Base-by-base conservation (phyloP, 2,888 invertebrate genomes). In the Meiosimyza platycephala region DNA sequence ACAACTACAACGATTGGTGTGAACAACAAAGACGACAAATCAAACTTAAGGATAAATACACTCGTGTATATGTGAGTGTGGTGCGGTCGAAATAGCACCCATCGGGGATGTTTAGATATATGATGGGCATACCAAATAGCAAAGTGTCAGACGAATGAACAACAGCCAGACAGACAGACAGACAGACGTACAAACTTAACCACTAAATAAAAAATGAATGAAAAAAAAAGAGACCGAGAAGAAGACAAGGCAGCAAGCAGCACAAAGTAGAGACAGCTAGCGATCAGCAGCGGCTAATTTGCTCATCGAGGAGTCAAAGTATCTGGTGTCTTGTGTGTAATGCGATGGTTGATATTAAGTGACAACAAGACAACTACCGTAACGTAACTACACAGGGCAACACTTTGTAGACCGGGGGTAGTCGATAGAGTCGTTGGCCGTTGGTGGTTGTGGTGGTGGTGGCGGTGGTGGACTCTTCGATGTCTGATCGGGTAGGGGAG, bases 281-380 rank as follows among this genome's bases (percentile, higher is more conserved):
- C 72, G 71, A 70, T 73, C 75, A 62, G 60, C 75, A 65, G 60
- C 69, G 72, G 52, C 74, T 72, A 75, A 71, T 71, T 69, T 70
- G 52, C 69, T 62, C 63, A 28, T 68, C 66, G 33, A 59, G 59
- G 33, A 59, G 59, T 40, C 67, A 40, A 68, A 67, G 75, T 84
- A 82, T 84, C 82, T 83, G 83, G 78, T 85, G 81, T 84, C 85
- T 73, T 65, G 54, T 66, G 65, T 69, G 80, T 79, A 79, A 80
- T 79, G 81, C 80, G 79, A 80, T 79, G 40, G 40, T 40, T 40
- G 82, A 84, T 84, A 84, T 85, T 85, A 80, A 80, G 82, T 84
- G 84, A 85, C 85, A 85, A 83, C 80, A 84, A 82, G 81, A 82
- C 63, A 60, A 84, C 84, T 83, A 83, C 83, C 81, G 84, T 78